phyloP scores from a whole-genome alignment of 2,797 vertebrate genomes.

The Falco columbarius region DNA sequence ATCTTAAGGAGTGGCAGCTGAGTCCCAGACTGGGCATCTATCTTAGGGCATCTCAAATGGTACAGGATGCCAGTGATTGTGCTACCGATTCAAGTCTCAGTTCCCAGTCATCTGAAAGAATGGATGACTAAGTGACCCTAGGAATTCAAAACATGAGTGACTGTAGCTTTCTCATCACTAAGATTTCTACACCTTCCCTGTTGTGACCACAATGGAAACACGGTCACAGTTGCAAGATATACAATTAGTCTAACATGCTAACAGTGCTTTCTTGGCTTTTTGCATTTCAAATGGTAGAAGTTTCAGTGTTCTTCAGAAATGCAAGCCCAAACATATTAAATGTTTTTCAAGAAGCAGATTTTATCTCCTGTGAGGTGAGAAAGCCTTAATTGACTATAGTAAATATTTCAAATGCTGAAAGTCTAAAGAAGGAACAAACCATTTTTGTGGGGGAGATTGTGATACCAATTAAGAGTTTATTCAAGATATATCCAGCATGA shows the following conservation, averaged over 20 bases:
- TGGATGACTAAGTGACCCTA: neutral
- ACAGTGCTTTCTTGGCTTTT: neutral
- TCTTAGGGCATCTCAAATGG: neutral
- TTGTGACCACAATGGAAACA: neutral
- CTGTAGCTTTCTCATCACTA: neutral
- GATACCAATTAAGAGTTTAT: constrained; percentile 34
- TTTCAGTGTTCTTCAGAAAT: neutral
- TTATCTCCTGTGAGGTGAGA: neutral
- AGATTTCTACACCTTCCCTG: neutral
- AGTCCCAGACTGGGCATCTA: neutral
- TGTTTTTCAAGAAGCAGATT: neutral
- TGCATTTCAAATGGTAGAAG: constrained; percentile 5
- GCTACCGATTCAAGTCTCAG: neutral
- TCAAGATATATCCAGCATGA: constrained; percentile 46
- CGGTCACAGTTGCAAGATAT: neutral
- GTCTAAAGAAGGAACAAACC: neutral
- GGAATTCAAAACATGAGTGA: neutral
- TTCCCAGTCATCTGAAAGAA: neutral
- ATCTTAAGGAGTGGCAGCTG: neutral
- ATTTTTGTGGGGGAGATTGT: neutral
- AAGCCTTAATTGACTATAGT: neutral
- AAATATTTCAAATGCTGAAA: constrained; percentile 37
- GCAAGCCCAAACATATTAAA: neutral
- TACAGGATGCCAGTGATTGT: neutral
- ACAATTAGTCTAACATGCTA: neutral